A percentile compares a stretch with the other conserved stretches of the same genome.
phyloP scores from a whole-genome alignment of 1,140 invertebrate genomes.

The Drosophila truncata region DNA sequence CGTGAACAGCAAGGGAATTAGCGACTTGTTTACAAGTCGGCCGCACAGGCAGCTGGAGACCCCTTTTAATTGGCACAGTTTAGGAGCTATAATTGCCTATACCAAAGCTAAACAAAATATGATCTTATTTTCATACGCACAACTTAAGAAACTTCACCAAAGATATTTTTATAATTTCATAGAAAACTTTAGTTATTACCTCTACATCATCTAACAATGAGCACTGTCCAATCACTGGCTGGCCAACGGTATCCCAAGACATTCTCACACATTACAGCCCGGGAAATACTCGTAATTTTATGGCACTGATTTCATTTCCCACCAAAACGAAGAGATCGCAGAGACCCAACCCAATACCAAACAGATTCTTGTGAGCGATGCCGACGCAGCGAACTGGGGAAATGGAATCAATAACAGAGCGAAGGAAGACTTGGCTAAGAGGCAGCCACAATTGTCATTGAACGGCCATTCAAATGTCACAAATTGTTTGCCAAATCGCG shows the following conservation, averaged over 20 bases:
- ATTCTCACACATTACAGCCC: slow-evolving; percentile 46
- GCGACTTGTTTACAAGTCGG: slow-evolving; percentile 56
- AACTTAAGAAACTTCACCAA: too few relatives aligned
- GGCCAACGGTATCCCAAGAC: slow-evolving; percentile 34
- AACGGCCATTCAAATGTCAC: slow-evolving; percentile 85
- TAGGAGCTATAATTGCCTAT: not conserved
- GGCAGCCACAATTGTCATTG: slow-evolving; percentile 78
- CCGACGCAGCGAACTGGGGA: slow-evolving; percentile 39
- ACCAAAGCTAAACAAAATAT: not conserved
- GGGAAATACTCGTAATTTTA: slow-evolving; percentile 39
- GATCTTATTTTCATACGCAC: too few relatives aligned
- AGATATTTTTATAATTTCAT: too few relatives aligned
- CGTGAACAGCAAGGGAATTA: slow-evolving; percentile 39
- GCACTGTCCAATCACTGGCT: not conserved
- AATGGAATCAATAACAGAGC: slow-evolving; percentile 47
- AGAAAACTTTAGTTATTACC: not conserved
- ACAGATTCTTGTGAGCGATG: slow-evolving; percentile 46
- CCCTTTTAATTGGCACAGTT: slow-evolving; percentile 6
- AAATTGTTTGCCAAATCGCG: slow-evolving; percentile 85
- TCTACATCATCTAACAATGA: not conserved
- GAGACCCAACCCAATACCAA: slow-evolving; percentile 31
- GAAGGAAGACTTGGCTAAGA: slow-evolving; percentile 52
- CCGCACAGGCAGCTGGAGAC: slow-evolving; percentile 17
- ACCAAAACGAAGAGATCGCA: slow-evolving; percentile 35
- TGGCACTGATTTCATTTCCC: slow-evolving; percentile 55